Conservation (phyloP, 2,113 vertebrate species). For the Rallus limicola region DNA sequence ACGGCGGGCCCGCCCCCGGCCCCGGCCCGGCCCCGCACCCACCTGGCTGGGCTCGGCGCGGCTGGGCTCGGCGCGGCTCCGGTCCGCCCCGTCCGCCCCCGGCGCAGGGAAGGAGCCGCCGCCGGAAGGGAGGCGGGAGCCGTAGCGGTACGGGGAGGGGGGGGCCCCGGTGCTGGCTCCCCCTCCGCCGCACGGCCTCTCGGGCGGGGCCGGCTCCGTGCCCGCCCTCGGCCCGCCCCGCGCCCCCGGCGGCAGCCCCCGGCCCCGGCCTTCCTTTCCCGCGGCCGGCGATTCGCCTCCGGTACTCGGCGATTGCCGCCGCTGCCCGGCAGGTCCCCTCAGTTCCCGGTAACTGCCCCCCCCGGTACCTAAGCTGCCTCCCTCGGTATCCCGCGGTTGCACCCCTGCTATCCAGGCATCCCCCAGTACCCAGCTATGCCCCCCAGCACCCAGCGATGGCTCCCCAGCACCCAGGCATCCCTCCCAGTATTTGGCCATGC, state of each 20-base stretch:
- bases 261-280: not conserved
- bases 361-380: not conserved
- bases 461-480: accelerated
- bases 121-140: constrained; percentile 29
- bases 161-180: constrained; percentile 4
- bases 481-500: not conserved
- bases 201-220: not conserved
- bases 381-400: too few species aligned
- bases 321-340: not conserved
- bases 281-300: not conserved
- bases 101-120: not conserved
- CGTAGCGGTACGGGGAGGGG: not conserved
- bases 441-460: not conserved
- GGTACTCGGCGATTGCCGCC: not conserved
- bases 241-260: not conserved
- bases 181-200: constrained; percentile 5
- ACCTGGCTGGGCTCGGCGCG: not conserved
- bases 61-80: not conserved
- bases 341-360: not conserved
- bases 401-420: not conserved
- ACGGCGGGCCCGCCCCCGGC: not conserved
- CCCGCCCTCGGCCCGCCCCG: constrained; percentile 2
- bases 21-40: not conserved
- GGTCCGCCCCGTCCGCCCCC: constrained; percentile 6
- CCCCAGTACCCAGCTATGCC: not conserved